Evolutionary conservation across 1,140 invertebrate species (phyloP).

Genomic region (Nixonia krombeini): DNA sequence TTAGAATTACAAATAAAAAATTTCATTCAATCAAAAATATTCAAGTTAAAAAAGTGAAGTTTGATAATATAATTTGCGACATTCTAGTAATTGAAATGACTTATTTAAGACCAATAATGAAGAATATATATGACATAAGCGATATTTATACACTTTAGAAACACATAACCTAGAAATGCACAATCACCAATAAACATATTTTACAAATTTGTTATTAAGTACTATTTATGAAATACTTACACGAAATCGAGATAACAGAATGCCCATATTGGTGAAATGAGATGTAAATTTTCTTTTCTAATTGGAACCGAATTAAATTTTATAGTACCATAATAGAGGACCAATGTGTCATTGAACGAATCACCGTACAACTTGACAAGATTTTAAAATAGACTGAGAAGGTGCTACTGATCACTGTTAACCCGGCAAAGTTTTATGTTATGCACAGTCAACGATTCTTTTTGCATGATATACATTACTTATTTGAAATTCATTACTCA

Average conservation of each 20-base stretch:
- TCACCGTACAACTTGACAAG: slow-evolving; percentile 9
- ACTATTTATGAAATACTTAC: slow-evolving; percentile 56
- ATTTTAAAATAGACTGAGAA: slow-evolving; percentile 43
- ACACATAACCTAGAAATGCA: slow-evolving; percentile 25
- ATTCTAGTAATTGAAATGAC: too few relatives aligned
- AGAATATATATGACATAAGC: slow-evolving; percentile 25
- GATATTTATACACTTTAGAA: slow-evolving; percentile 29
- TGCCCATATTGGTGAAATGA: slow-evolving; percentile 55
- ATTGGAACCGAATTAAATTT: slow-evolving; percentile 15
- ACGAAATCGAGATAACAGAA: slow-evolving; percentile 66
- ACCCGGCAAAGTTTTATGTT: slow-evolving; percentile 7
- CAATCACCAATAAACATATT: slow-evolving; percentile 16
- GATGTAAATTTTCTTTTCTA: slow-evolving; percentile 3
- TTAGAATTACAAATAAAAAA: neutral
- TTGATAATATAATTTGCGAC: too few relatives aligned
- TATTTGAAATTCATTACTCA: too few relatives aligned
- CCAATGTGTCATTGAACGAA: slow-evolving; percentile 25
- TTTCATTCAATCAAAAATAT: too few relatives aligned
- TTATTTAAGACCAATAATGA: too few relatives aligned
- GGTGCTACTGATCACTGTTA: slow-evolving; percentile 18
- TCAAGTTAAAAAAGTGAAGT: too few relatives aligned
- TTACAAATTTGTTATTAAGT: neutral
- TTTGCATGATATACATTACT: too few relatives aligned
- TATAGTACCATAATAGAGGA: slow-evolving; percentile 36
- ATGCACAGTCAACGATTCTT: too few relatives aligned